Conservation (phyloP, 2,797 vertebrate genomes). For the Benthosema pterotum region DNA sequence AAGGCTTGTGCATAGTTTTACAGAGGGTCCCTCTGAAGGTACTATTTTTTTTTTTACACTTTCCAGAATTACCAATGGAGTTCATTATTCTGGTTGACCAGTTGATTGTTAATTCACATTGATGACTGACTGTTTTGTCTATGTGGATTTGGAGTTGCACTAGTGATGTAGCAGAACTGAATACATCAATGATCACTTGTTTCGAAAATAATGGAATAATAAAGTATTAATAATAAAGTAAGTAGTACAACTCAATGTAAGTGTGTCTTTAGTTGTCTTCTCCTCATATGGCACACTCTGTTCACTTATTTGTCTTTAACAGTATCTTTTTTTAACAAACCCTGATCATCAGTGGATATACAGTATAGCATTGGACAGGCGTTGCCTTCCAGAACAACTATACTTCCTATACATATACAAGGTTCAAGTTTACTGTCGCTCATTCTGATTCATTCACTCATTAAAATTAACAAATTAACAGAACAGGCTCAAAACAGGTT, state of each 20-base stretch:
- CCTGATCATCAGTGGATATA: no score
- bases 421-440: no score
- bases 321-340: no score
- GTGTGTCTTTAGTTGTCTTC: background rate
- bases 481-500: no score
- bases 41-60: conserved; percentile 46
- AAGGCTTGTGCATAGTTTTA: no score
- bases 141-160: conserved; percentile 49
- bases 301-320: no score
- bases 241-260: conserved; percentile 41
- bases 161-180: conserved; percentile 47
- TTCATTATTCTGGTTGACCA: conserved; percentile 42
- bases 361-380: no score
- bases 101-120: conserved; percentile 58
- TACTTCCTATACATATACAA: no score
- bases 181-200: conserved; percentile 53
- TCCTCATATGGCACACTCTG: background rate
- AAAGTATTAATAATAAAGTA: conserved; percentile 70
- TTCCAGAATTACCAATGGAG: background rate
- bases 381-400: no score
- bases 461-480: no score
- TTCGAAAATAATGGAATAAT: conserved; percentile 48
- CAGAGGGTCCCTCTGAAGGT: no score
- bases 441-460: no score
- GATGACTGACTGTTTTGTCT: conserved; percentile 16